Evolutionary conservation across 2,888 invertebrate species (phyloP).

Genomic region (Esperia sulphurella): DNA sequence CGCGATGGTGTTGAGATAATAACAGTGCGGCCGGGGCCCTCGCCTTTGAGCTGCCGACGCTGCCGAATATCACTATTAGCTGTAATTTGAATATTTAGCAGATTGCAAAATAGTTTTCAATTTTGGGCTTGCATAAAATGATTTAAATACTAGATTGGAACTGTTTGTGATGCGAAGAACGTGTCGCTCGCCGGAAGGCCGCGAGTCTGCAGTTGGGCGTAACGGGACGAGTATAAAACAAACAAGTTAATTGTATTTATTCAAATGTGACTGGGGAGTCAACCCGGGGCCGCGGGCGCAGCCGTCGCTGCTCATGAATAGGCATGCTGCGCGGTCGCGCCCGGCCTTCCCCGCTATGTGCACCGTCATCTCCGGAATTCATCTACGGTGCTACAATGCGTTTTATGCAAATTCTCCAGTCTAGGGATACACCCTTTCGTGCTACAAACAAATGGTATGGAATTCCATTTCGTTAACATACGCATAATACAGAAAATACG

Average conservation of each 20-base stretch:
- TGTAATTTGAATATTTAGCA: constrained; percentile 61
- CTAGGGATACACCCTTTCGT: constrained; percentile 9
- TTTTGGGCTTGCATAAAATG: constrained; percentile 21
- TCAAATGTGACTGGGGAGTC: constrained; percentile 60
- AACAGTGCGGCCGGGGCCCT: constrained; percentile 61
- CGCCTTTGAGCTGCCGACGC: constrained; percentile 61
- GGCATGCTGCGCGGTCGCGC: constrained; percentile 39
- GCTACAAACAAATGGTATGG: constrained; percentile 2
- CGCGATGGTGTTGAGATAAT: constrained; percentile 78
- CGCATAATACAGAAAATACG: neutral
- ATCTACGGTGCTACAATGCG: constrained; percentile 19
- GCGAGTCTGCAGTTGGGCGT: constrained; percentile 47
- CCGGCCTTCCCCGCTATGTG: constrained; percentile 57
- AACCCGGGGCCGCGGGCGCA: constrained; percentile 40
- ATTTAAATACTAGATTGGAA: constrained; percentile 6
- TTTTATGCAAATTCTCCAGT: constrained; percentile 26
- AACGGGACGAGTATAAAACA: constrained; percentile 63
- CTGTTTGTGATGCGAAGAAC: constrained; percentile 32
- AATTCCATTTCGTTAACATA: neutral
- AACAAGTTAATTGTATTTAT: constrained; percentile 80
- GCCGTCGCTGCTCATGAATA: constrained; percentile 73
- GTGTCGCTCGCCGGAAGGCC: constrained; percentile 46
- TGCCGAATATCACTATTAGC: constrained; percentile 69
- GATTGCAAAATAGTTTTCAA: constrained; percentile 51
- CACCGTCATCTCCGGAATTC: constrained; percentile 45